Conservation (phyloP, 1,140 invertebrate genomes). For the Pachypeltis micranthus region DNA sequence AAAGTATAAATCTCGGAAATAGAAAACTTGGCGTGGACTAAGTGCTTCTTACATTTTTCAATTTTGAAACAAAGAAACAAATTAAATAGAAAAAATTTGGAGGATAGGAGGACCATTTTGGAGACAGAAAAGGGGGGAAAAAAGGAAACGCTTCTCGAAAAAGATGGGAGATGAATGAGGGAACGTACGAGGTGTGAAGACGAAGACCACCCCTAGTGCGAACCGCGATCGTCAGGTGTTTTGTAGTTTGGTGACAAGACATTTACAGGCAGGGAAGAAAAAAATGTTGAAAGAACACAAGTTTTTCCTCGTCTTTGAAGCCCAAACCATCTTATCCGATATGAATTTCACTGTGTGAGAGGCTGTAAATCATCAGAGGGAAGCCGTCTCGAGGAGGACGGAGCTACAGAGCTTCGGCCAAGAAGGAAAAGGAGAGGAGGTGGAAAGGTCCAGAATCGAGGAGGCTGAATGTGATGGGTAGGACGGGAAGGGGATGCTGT, state of each 20-base stretch:
- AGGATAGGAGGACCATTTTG: neutral
- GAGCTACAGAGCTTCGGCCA: neutral
- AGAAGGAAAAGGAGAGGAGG: neutral
- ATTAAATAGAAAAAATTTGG: neutral
- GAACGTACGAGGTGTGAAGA: no score
- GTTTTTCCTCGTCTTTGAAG: neutral
- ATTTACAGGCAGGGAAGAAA: no score
- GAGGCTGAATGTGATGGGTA: no score
- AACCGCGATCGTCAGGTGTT: neutral
- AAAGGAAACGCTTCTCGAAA: neutral
- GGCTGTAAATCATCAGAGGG: neutral
- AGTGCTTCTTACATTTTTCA: neutral
- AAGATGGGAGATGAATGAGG: neutral
- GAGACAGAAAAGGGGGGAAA: neutral
- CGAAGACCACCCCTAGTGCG: neutral
- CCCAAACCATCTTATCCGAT: neutral
- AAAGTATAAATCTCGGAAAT: no score
- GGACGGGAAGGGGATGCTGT: neutral
- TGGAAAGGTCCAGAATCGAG: neutral
- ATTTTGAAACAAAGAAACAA: neutral
- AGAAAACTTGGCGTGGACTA: no score
- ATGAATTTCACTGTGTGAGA: slow-evolving; percentile 5
- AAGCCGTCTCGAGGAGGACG: neutral
- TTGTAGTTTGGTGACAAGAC: neutral
- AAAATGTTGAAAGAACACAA: no score